phyloP scores from a whole-genome alignment of 2,113 vertebrate genomes.

The Crotalus viridis region DNA sequence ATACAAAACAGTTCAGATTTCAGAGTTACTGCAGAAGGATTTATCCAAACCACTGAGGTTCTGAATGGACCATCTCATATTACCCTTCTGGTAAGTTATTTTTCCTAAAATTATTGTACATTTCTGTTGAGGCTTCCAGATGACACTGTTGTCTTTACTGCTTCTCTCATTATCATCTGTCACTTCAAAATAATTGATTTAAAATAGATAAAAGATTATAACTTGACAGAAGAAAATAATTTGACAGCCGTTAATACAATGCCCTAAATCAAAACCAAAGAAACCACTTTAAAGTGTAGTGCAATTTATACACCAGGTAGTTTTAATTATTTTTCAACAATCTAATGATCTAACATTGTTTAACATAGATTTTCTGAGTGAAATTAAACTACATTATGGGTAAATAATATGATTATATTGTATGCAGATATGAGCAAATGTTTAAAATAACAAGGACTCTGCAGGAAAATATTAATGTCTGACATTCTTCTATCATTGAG shows the following conservation, averaged over 20 bases:
- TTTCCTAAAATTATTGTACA: neutral
- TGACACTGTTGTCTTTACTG: neutral
- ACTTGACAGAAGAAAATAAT: neutral
- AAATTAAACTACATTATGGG: neutral
- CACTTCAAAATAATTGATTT: neutral
- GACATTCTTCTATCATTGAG: neutral
- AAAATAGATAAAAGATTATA: neutral
- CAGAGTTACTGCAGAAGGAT: slow-evolving; percentile 75
- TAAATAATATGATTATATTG: neutral
- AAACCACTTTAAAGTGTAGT: neutral
- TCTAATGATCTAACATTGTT: neutral
- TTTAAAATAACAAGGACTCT: neutral
- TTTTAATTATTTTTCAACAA: neutral
- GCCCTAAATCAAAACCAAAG: neutral
- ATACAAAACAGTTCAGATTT: slow-evolving; percentile 82
- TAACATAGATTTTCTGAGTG: neutral
- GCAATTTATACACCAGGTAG: neutral
- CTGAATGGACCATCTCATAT: slow-evolving; percentile 58
- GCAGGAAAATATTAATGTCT: neutral
- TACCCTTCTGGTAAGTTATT: slow-evolving; percentile 49
- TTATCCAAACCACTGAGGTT: slow-evolving; percentile 74
- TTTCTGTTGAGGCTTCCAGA: neutral
- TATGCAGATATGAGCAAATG: neutral
- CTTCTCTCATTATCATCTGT: neutral
- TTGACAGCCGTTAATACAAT: neutral